Percentiles rank a stretch among this genome's conserved stretches.
Conservation (phyloP, 2,888 invertebrate genomes). For the Nomada hirtipes region DNA sequence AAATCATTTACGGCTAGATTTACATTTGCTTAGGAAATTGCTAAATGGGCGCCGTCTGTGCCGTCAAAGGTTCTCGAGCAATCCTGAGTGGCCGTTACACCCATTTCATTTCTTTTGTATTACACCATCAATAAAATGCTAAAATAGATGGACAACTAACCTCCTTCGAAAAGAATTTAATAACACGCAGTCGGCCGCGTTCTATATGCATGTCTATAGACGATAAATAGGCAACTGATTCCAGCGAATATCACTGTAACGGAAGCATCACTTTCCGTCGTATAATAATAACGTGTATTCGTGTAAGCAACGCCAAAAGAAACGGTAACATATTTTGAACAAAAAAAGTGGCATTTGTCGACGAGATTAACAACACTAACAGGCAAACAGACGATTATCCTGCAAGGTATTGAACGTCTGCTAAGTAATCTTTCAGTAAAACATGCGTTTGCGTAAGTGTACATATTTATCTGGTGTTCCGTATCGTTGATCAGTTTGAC, state of each 20-base stretch:
- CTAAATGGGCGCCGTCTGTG: constrained; percentile 44
- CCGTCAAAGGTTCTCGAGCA: constrained; percentile 31
- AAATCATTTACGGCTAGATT: constrained; percentile 36
- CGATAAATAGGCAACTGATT: not conserved
- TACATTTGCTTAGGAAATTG: constrained; percentile 47
- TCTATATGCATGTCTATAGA: constrained; percentile 28
- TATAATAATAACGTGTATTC: not conserved
- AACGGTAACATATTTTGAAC: not conserved
- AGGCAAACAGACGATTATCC: not conserved
- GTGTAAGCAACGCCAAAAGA: not conserved
- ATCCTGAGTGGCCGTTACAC: constrained; percentile 35
- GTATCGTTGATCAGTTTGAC: constrained; percentile 24
- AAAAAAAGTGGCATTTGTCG: not conserved
- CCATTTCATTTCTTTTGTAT: constrained; percentile 38
- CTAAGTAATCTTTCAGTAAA: not conserved
- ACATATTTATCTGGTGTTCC: constrained; percentile 14
- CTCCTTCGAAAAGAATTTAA: constrained; percentile 46
- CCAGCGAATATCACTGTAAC: constrained; percentile 5
- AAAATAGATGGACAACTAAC: constrained; percentile 53
- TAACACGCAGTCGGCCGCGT: constrained; percentile 33
- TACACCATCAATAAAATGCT: constrained; percentile 52
- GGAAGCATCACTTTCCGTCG: not conserved
- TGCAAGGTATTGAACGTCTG: not conserved
- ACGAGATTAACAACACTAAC: constrained; percentile 17
- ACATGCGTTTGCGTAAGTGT: not conserved